Conservation (phyloP, 2,113 vertebrate genomes). For the Gobio gobio region DNA sequence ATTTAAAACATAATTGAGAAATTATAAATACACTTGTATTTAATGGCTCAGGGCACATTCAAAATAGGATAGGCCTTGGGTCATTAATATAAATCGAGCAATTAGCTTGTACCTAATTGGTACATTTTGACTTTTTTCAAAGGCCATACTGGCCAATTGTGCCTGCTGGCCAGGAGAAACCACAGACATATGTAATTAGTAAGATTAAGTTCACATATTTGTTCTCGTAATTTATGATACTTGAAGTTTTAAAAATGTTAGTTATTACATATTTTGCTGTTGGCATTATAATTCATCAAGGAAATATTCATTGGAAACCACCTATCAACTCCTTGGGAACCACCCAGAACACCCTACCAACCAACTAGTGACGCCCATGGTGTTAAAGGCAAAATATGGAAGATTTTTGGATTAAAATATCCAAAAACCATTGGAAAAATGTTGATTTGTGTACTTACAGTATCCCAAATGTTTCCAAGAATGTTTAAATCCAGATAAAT, state of each 20-base stretch:
- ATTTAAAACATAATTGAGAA: constrained; percentile 10
- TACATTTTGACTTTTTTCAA: constrained; percentile 54
- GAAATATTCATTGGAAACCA: background rate
- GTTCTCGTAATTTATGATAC: background rate
- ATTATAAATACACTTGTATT: constrained; percentile 51
- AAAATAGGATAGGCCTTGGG: constrained; percentile 52
- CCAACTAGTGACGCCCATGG: background rate
- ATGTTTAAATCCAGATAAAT: too few relatives aligned
- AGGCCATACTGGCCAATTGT: constrained; percentile 65
- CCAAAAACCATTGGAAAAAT: too few relatives aligned
- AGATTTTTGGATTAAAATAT: too few relatives aligned
- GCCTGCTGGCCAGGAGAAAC: constrained; percentile 60
- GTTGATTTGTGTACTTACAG: too few relatives aligned
- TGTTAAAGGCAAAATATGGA: too few relatives aligned
- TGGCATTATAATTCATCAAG: background rate
- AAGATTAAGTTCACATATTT: constrained; percentile 19
- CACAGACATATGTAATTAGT: constrained; percentile 47
- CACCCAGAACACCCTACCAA: background rate
- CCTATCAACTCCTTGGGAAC: background rate
- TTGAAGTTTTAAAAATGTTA: background rate
- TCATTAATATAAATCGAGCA: constrained; percentile 56
- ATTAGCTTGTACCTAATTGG: constrained; percentile 68
- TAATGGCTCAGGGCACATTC: constrained; percentile 52
- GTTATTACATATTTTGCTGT: constrained; percentile 30
- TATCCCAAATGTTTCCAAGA: too few relatives aligned